phyloP scores from a whole-genome alignment of 2,888 invertebrate species.

The Alloplasta piceator region DNA sequence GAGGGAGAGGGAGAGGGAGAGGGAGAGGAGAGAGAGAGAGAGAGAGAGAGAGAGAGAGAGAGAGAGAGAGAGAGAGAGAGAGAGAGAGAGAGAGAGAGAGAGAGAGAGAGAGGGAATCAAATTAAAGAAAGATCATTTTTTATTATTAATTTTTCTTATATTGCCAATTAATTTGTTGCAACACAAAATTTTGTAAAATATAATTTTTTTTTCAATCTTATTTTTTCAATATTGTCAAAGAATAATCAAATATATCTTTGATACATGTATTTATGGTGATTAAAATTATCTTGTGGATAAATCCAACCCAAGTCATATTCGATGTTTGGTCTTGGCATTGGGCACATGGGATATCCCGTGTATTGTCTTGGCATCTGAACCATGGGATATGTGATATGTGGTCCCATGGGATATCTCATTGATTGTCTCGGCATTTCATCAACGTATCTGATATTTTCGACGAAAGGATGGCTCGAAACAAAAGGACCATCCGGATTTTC shows the following conservation, averaged over 20 bases:
- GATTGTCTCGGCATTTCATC: no score
- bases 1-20: no score
- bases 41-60: no score
- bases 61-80: constrained; percentile 10
- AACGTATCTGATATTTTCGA: no score
- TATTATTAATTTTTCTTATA: constrained; percentile 72
- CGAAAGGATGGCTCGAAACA: not conserved
- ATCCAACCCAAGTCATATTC: no score
- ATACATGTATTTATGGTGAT: no score
- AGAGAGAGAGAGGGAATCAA: constrained; percentile 2
- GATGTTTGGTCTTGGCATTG: no score
- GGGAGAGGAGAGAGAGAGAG: no score
- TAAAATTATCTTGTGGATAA: not conserved
- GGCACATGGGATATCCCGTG: no score
- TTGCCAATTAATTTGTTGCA: constrained; percentile 58
- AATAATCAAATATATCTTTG: not conserved
- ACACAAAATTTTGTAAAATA: not conserved
- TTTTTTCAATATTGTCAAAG: not conserved
- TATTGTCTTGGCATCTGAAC: constrained; percentile 1
- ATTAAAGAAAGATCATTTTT: no score
- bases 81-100: constrained; percentile 32
- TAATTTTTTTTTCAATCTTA: constrained; percentile 1
- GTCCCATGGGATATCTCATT: no score
- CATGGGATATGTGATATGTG: no score
- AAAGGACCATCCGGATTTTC: not conserved